Evolutionary conservation across 2,113 vertebrate genomes (phyloP), one percentile per base, ranked within the genome.

Genomic region (Gulo gulo): DNA sequence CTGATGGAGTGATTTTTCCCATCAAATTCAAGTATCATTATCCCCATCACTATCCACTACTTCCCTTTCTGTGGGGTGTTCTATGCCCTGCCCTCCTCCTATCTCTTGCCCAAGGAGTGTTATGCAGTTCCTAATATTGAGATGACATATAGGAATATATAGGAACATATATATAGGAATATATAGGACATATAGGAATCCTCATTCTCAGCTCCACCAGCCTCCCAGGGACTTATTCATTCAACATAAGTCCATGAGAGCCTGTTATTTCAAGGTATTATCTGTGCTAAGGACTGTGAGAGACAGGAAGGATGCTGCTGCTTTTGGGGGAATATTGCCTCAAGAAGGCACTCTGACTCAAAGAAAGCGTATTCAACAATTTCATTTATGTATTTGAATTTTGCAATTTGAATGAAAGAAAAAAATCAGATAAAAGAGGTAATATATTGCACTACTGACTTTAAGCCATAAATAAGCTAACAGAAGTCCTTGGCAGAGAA

Each of bases 241-340:
- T 67, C 74, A 57, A n/a, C 24, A 8, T 2, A 57, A 86, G 52
- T 3, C 29, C 36, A 11, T 0, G 5, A 57, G 5, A 8, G 34
- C 10, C 42, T 36, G 81, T 61, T 73, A 55, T 80, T n/a, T 21
- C 11, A 74, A 65, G 31, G 16, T 50, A 1, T 16, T 47, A 2
- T 2, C 16, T 39, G 3, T 0, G 12, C 1, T 39, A 16, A 6
- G 13, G 10, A 4, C 29, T 47, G 4, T 23, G 29, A 47, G 15
- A 59, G 7, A 59, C 18, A 47, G 21, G 16, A 74, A 81, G n/a
- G 10, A 59, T 20, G 8, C 20, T 47, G 42, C 29, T 16, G 13
- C 52, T 57, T 18, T 14, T 1, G 3, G 45, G 42, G 61, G 23
- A 23, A 34, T 45, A 29, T 24, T 26, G 31, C 45, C 82, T 74